Evolutionary conservation across 2,888 invertebrate genomes (phyloP), one percentile per base, ranked within the genome.

Genomic region (Megaustenia siamemsis): DNA sequence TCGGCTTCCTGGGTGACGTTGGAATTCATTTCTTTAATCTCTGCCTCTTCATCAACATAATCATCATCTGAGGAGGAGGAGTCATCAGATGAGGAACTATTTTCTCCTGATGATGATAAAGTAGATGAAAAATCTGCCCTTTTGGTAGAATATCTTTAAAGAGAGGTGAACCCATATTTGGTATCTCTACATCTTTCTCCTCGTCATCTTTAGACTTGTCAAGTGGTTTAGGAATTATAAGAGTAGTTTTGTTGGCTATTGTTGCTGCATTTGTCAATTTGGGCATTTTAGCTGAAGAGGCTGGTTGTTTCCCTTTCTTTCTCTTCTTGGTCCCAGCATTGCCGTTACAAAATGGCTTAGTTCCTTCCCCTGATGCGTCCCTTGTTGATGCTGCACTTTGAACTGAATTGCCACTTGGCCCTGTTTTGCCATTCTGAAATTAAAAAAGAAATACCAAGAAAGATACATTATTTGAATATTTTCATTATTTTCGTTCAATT

Each of bases 101-200:
- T 76, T 28, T 43, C 45, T n/a, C 81, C 81, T 15, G 85, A 85
- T 24, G 85, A 85, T 10, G 85, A 85, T 18, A 60, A 81, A 43
- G 73, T 75, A 12, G 85, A 85, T 1, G 81, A 85, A 0, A 75
- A 81, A 4, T 73, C 79, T 5, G 35, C 68, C 43, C 77, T 85
- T 85, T 85, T 5, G 68, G 43, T 15, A 81, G 85, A 68, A 85
- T 68, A 40, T 85, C 85, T 85, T 85, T 85, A 56, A 85, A 85
- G 3, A 85, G 35, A 43, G 85, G 85, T 1, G 85, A 85, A 56
- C 81, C 76, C 43, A 85, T 49, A n/a, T 76, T 85, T 43, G 85
- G 85, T 32, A 85, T 81, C n/a, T 75, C 76, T 28, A 66, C 28
- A n/a, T 76, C 18, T 66, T 28, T 83, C n/a, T 49, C 45, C 2